These are phyloP conservation scores for Drosophila obscura DNA, from an alignment of 1,140 invertebrate genomes.

Conservation along the genomic window DNA sequence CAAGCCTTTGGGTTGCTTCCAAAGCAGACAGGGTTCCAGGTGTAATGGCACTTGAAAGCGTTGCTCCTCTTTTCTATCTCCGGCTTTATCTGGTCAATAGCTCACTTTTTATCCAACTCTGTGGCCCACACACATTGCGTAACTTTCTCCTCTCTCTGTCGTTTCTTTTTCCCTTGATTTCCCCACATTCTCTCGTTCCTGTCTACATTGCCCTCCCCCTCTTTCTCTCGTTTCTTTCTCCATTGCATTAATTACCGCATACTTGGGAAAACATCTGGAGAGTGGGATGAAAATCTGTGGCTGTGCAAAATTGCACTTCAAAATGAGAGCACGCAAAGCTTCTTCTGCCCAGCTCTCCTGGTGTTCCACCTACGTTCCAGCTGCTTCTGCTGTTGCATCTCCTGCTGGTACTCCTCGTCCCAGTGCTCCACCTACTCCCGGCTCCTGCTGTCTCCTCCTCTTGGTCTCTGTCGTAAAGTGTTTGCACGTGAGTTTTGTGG, in stretches of 20 bases:
- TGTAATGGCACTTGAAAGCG: not conserved
- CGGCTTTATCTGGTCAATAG: slow-evolving; percentile 32
- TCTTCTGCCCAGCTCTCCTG: not conserved
- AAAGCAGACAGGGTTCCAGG: too few relatives aligned
- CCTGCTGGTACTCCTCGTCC: slow-evolving; percentile 15
- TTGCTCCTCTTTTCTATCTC: not conserved
- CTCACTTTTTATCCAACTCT: not conserved
- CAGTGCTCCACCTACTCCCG: slow-evolving; percentile 4
- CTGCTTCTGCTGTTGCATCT: slow-evolving; percentile 8
- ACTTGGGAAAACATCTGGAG: slow-evolving; percentile 52
- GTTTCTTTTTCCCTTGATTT: not conserved
- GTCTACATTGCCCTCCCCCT: slow-evolving; percentile 19
- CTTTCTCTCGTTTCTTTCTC: slow-evolving; percentile 15
- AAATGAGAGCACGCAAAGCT: slow-evolving; percentile 44
- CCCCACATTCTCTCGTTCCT: not conserved
- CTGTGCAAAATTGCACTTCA: slow-evolving; percentile 77
- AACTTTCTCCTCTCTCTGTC: slow-evolving; percentile 29
- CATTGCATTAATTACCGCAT: slow-evolving; percentile 77
- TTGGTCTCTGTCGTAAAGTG: slow-evolving; percentile 66
- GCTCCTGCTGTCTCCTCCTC: slow-evolving; percentile 8
- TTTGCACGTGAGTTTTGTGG: slow-evolving; percentile 78
- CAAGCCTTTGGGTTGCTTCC: too few relatives aligned
- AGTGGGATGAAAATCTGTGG: slow-evolving; percentile 60
- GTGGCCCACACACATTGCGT: slow-evolving; percentile 6
- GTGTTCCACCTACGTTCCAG: slow-evolving; percentile 1